phyloP scores from a whole-genome alignment of 2,797 vertebrate genomes.

The Garrulus glandarius region DNA sequence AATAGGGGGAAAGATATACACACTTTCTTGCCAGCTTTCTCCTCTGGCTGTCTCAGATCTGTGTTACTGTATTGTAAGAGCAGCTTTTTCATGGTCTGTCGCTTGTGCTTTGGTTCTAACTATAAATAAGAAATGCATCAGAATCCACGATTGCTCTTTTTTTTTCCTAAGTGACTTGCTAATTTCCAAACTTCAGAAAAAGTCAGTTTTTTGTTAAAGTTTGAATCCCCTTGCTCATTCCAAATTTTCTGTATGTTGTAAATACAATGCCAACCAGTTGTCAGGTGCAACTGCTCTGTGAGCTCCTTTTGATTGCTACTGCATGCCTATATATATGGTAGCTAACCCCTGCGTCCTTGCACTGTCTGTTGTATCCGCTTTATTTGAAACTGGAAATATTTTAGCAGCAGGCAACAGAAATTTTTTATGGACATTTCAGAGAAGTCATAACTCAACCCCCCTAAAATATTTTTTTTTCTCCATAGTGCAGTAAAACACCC shows the following conservation, averaged over 20 bases:
- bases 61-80: neutral
- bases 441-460: neutral
- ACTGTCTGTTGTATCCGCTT: neutral
- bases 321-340: neutral
- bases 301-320: neutral
- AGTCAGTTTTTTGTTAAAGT: neutral
- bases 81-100: constrained; percentile 1
- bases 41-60: neutral
- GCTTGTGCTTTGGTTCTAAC: neutral
- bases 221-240: neutral
- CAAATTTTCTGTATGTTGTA: neutral
- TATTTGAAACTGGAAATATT: neutral
- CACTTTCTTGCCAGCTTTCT: neutral
- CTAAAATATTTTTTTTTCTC: neutral
- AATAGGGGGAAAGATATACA: neutral
- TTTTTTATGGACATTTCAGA: neutral
- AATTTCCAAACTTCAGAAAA: neutral
- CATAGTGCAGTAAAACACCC: neutral
- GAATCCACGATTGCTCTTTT: neutral
- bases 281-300: neutral
- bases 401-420: neutral
- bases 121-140: neutral
- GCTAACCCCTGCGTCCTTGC: constrained; percentile 13
- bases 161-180: neutral
- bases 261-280: neutral